Conservation (phyloP, 2,797 vertebrate species). For the Enteromius anoplus region DNA sequence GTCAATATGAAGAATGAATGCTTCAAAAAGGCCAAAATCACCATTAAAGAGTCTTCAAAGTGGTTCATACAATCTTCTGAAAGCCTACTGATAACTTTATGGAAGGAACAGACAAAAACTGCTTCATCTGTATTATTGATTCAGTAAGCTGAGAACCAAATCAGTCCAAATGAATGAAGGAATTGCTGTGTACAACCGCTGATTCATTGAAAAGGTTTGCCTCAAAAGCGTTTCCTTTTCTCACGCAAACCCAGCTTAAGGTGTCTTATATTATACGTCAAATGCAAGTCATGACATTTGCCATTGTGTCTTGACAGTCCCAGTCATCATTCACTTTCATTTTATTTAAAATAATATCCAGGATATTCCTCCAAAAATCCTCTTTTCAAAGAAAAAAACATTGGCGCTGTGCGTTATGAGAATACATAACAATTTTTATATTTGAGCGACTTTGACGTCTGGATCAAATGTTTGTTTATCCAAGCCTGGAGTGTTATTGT, state of each 20-base stretch:
- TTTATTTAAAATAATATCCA: not conserved
- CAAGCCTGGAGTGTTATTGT: slow-evolving; percentile 22
- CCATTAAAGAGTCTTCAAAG: not conserved
- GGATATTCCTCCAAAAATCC: not conserved
- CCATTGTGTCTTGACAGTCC: not conserved
- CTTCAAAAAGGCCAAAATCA: not conserved
- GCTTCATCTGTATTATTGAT: not conserved
- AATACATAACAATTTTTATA: not conserved
- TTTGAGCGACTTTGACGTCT: not conserved
- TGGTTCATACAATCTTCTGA: not conserved
- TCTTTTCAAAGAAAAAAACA: not conserved
- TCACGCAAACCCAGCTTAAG: not conserved
- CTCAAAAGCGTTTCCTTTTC: not conserved
- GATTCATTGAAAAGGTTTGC: not conserved
- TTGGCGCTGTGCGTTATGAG: not conserved
- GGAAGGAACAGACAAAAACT: slow-evolving; percentile 1
- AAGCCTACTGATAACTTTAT: not conserved
- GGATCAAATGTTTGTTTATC: slow-evolving; percentile 9
- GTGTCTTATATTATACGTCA: not conserved
- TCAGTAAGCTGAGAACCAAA: not conserved
- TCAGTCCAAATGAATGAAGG: not conserved
- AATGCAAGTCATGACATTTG: not conserved
- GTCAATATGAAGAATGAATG: not conserved
- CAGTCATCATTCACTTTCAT: not conserved
- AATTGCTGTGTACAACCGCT: not conserved